These are phyloP conservation scores for Takifugu ocellatus DNA, from an alignment of 2,797 vertebrate genomes.

Conservation along the genomic window DNA sequence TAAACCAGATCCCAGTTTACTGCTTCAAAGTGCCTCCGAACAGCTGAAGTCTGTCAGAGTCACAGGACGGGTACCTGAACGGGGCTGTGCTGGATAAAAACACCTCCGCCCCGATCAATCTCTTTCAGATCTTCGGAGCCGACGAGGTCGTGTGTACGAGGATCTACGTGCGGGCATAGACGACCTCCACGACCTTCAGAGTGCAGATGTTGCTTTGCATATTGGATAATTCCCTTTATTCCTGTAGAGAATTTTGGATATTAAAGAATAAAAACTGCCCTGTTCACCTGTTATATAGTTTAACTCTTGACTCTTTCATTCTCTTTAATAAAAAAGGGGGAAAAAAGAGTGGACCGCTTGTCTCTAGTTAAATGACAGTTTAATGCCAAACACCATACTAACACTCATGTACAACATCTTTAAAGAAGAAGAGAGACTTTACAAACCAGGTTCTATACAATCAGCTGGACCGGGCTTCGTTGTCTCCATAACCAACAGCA, in stretches of 20 bases:
- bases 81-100: not conserved
- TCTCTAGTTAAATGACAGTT: slow-evolving; percentile 76
- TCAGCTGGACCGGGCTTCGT: slow-evolving; percentile 45
- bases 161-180: slow-evolving; percentile 86
- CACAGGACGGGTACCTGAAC: not conserved
- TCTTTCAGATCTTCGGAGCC: slow-evolving; percentile 88
- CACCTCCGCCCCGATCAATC: slow-evolving; percentile 6
- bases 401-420: slow-evolving; percentile 79
- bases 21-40: too few species aligned
- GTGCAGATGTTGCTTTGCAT: not conserved
- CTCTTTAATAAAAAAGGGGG: too few species aligned
- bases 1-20: too few species aligned
- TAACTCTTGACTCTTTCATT: not conserved
- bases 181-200: not conserved
- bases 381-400: slow-evolving; percentile 82
- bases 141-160: slow-evolving; percentile 94
- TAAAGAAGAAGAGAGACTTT: slow-evolving; percentile 69
- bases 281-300: too few species aligned
- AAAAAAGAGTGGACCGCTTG: slow-evolving; percentile 7
- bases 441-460: slow-evolving; percentile 74
- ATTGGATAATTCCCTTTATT: not conserved
- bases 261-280: slow-evolving; percentile 7
- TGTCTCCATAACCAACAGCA: slow-evolving; percentile 56
- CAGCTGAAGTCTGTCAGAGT: too few species aligned
- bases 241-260: slow-evolving; percentile 31